Conservation (phyloP, 2,113 vertebrate species). For the Gallinago paraguaiae region DNA sequence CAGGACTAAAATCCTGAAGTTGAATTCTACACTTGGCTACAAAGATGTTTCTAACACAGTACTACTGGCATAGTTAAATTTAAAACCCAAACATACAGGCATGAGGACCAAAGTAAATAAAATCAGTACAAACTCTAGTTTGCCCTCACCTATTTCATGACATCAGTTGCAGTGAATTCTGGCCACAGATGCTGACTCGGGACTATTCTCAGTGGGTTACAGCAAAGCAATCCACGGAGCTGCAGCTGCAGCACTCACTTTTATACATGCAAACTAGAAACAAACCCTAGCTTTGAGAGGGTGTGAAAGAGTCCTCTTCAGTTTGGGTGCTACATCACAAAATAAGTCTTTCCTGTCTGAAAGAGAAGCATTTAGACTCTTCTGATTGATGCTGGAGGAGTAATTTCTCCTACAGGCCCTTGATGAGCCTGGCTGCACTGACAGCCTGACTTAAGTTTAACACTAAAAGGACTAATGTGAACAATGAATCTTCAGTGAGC, state of each 20-base stretch:
- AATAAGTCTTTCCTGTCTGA: conserved; percentile 33
- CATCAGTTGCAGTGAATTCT: not conserved
- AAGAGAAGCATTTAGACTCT: conserved; percentile 41
- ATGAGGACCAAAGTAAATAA: not conserved
- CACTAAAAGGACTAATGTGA: conserved; percentile 18
- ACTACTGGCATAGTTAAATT: not conserved
- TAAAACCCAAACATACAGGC: not conserved
- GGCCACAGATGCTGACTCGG: not conserved
- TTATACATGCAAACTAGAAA: not conserved
- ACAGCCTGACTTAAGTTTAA: conserved; percentile 36
- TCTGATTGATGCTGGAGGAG: conserved; percentile 28
- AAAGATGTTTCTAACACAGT: not conserved
- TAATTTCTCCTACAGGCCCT: not conserved
- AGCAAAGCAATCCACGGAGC: not conserved
- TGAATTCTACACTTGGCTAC: not conserved
- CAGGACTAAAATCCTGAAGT: not conserved
- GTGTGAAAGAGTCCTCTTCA: conserved; percentile 56
- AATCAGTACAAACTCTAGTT: not conserved
- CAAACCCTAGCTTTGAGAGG: conserved; percentile 63
- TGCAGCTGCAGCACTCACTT: conserved; percentile 55
- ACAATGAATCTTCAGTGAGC: conserved; percentile 67
- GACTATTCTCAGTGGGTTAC: not conserved
- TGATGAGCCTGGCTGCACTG: conserved; percentile 3
- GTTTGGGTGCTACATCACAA: conserved; percentile 23
- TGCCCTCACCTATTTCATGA: not conserved